Evolutionary conservation across 2,797 vertebrate genomes (phyloP).

Genomic region (Spea hammondii): DNA sequence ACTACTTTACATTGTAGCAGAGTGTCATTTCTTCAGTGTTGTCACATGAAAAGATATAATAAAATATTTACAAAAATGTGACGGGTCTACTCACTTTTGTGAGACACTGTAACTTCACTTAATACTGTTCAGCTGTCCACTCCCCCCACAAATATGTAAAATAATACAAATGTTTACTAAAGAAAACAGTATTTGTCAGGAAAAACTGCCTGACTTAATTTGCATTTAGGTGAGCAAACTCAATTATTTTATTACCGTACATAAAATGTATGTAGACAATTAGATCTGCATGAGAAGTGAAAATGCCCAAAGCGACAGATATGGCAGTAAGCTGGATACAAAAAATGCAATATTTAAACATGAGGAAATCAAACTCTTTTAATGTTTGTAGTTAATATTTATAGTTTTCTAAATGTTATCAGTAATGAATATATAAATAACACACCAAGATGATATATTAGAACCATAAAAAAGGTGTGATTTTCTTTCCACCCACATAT

Average conservation of each 20-base stretch:
- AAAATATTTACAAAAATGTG: no score
- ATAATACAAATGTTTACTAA: not conserved
- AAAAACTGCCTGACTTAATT: not conserved
- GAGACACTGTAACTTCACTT: no score
- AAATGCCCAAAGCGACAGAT: not conserved
- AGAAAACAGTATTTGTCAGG: not conserved
- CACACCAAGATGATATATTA: no score
- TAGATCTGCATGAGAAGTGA: conserved; percentile 1
- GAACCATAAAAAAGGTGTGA: no score
- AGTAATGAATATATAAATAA: not conserved
- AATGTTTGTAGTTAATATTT: not conserved
- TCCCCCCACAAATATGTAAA: not conserved
- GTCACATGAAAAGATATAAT: no score
- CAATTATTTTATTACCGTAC: not conserved
- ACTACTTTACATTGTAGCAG: no score
- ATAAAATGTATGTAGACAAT: not conserved
- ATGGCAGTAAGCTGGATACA: not conserved
- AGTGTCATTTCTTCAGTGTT: no score
- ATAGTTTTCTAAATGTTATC: not conserved
- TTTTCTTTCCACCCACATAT: no score
- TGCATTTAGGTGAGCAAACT: not conserved
- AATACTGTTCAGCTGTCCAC: not conserved
- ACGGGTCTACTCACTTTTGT: no score
- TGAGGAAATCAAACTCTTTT: not conserved
- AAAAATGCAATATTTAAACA: not conserved